Evolutionary conservation across 2,888 invertebrate species (phyloP).

Genomic region (Dilophus febrilis): DNA sequence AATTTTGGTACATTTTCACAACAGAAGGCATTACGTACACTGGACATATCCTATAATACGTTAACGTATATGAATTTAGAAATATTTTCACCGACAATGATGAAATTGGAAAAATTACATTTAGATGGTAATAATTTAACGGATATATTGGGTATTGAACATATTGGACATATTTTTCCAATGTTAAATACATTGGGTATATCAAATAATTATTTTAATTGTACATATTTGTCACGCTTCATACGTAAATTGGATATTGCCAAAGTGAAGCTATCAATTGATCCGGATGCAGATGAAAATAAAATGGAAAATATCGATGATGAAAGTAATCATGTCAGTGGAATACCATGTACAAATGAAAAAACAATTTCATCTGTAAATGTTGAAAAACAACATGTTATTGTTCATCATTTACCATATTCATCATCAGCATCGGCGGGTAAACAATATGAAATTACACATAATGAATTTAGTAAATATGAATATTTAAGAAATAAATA

Average conservation of each 20-base stretch:
- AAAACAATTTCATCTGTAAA: not conserved
- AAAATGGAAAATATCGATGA: no score
- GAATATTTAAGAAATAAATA: no score
- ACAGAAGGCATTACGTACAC: constrained; percentile 22
- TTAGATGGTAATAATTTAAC: constrained; percentile 24
- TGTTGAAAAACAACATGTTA: not conserved
- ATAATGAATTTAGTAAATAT: no score
- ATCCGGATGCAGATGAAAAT: not conserved
- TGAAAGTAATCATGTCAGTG: not conserved
- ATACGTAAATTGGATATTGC: not conserved
- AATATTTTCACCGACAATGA: constrained; percentile 25
- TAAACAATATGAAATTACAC: no score
- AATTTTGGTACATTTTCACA: constrained; percentile 29
- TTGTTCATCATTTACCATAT: no score
- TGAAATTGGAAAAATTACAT: constrained; percentile 20
- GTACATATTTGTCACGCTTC: constrained; percentile 1
- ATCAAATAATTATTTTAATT: constrained; percentile 1
- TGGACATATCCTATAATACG: constrained; percentile 35
- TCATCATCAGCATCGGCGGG: no score
- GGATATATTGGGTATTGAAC: constrained; percentile 22
- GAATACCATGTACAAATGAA: not conserved
- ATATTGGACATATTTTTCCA: constrained; percentile 14
- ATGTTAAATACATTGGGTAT: not conserved
- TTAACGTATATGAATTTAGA: constrained; percentile 29
- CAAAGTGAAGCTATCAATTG: no score